Evolutionary conservation across 2,888 invertebrate species (phyloP), one percentile per base, ranked within the genome.

Genomic region (Clusia tigrina): DNA sequence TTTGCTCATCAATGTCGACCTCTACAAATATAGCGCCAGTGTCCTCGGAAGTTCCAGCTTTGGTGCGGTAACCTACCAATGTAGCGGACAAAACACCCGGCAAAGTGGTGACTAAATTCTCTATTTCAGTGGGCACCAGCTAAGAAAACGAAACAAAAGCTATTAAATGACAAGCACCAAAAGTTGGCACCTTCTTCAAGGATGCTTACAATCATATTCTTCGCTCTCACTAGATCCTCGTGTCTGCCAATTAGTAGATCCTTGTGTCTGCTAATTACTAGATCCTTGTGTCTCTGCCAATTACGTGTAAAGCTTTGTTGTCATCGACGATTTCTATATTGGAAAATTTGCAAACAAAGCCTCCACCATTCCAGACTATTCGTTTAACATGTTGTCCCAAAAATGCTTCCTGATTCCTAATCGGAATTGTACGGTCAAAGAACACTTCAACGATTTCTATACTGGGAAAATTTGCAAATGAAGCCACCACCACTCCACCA

Each of bases 81-180:
- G 53, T 61, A 1, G 68, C 59, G 23, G 18, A 18, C 1, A 58
- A 24, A 2, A 71, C 56, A n/a, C 62, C 65, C 0, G 64, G 46
- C 18, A 69, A 52, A 22, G 1, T 17, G 48, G 63, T 56, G 1
- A 67, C 63, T n/a, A 69, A 38, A 6, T 53, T 26, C 46, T 71
- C 71, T 2, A 71, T 24, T 15, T 58, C 22, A 51, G 54, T 68
- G 1, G 69, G 71, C 42, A 70, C 60, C 2, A 71, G 54, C 71
- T 71, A 15, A 38, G 38, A 53, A 37, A 15, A 54, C 1, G 25
- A 22, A 18, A 18, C 18, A 15, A 9, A 9, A 32, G 32, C n/a
- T 15, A 15, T 15, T 42, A 42, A 6, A 15, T 42, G 9, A n/a
- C 3, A 42, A 12, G 6, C 9, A 15, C 3, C 10, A 3, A 42